Conservation (phyloP, 2,113 vertebrate species). For the Erythrocercus mccallii region DNA sequence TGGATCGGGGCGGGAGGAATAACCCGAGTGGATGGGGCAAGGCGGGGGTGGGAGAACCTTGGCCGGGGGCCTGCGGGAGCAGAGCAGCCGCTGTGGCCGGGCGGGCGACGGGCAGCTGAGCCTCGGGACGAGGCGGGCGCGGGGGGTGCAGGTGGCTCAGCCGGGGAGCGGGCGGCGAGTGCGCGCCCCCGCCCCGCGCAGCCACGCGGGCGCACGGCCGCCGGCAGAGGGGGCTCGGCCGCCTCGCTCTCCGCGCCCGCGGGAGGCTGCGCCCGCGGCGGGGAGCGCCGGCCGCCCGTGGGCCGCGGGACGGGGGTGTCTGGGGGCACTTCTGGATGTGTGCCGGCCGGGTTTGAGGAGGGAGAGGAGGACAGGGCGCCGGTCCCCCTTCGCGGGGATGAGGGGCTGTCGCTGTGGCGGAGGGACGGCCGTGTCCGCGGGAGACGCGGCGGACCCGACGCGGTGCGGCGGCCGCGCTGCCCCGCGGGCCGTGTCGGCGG, state of each 20-base stretch:
- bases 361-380: neutral
- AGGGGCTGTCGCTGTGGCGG: neutral
- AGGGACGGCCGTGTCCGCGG: neutral
- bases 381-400: neutral
- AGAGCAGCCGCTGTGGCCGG: too few species aligned
- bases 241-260: neutral
- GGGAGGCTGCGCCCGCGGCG: neutral
- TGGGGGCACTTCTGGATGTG: fast-evolving
- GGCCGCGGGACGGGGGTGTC: neutral
- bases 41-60: too few species aligned
- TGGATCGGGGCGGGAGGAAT: neutral
- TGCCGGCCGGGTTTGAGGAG: neutral
- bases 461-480: neutral
- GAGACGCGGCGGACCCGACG: neutral
- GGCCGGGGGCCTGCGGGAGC: too few species aligned
- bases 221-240: neutral
- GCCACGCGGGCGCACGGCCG: neutral
- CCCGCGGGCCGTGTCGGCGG: neutral
- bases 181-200: neutral
- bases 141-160: neutral
- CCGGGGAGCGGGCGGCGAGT: neutral
- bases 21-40: neutral
- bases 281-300: neutral
- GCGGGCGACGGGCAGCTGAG: neutral
- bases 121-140: neutral